A percentile compares a stretch with the other conserved stretches of the same genome.
These are phyloP conservation scores for Anomalospiza imberbis DNA, from an alignment of 2,797 vertebrate genomes.

Conservation along the genomic window DNA sequence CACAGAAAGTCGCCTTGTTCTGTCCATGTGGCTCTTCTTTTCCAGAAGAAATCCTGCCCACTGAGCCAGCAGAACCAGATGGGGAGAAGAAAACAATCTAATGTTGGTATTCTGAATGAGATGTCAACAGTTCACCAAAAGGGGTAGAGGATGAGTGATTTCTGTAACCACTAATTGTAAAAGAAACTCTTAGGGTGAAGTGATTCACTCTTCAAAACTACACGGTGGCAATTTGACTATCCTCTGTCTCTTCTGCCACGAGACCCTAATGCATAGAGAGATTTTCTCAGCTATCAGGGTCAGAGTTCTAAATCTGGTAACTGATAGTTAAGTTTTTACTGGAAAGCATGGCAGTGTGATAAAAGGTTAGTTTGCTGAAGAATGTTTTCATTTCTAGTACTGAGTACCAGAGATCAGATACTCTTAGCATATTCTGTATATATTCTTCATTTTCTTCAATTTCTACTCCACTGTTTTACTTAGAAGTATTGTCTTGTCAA, in stretches of 20 bases:
- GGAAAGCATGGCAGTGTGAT: background rate
- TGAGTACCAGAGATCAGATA: background rate
- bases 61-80: background rate
- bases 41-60: background rate
- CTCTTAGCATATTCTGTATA: background rate
- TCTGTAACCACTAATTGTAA: background rate
- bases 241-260: background rate
- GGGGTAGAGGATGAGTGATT: background rate
- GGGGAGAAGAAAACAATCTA: background rate
- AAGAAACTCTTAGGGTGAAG: background rate
- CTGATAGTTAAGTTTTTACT: background rate
- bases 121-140: background rate
- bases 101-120: background rate
- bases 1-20: background rate
- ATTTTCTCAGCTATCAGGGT: background rate
- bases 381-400: background rate
- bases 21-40: background rate
- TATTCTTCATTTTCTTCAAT: background rate
- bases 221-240: background rate
- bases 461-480: background rate
- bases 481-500: background rate
- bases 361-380: background rate
- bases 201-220: background rate
- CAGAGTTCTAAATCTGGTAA: background rate
- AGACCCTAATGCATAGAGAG: background rate